These are phyloP conservation scores for Argyresthia goedartella DNA, from an alignment of 2,888 invertebrate genomes.

Conservation along the genomic window DNA sequence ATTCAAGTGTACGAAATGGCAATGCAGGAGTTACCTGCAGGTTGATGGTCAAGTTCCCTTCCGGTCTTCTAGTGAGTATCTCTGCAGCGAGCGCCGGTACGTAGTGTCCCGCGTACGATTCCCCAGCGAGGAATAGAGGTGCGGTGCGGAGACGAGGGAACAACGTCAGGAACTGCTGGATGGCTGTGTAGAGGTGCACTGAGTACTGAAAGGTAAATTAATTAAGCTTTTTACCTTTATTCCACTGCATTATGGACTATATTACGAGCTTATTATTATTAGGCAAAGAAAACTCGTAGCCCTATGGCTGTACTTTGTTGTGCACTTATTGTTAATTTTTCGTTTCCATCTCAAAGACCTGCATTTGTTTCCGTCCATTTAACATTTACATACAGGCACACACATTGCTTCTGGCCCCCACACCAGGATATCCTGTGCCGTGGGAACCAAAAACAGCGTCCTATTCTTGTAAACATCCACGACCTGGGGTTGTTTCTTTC, in stretches of 20 bases:
- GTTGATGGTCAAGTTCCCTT: conserved; percentile 31
- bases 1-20: too few species aligned
- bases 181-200: conserved; percentile 60
- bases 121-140: conserved; percentile 74
- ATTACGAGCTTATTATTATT: not conserved
- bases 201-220: conserved; percentile 30
- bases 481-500: too few species aligned
- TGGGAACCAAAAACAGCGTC: too few species aligned
- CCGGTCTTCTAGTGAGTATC: conserved; percentile 28
- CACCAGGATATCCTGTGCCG: too few species aligned
- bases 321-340: too few species aligned
- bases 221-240: not conserved
- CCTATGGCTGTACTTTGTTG: too few species aligned
- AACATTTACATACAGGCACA: too few species aligned
- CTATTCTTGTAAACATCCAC: too few species aligned
- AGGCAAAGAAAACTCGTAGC: too few species aligned
- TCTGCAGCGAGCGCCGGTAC: conserved; percentile 62
- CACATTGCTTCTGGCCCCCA: too few species aligned
- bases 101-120: conserved; percentile 72
- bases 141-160: conserved; percentile 66
- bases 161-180: conserved; percentile 69
- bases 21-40: conserved; percentile 17
- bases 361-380: too few species aligned
- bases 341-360: too few species aligned
- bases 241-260: not conserved